Evolutionary conservation across 2,797 vertebrate species (phyloP), one percentile per base, ranked within the genome.

Genomic region (Botia kubotai): DNA sequence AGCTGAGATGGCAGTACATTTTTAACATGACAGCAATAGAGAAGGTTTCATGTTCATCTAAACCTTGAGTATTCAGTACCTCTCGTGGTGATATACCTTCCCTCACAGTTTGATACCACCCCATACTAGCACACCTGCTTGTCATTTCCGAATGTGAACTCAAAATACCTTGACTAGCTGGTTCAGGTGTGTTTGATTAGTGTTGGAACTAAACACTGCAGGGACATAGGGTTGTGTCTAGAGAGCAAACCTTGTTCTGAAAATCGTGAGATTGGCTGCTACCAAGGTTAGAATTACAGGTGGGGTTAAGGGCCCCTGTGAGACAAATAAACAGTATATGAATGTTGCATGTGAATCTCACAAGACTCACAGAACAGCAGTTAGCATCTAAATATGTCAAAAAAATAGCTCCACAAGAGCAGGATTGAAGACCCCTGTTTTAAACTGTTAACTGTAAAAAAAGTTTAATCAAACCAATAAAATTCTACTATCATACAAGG

Each of bases 161-260:
- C 26, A 29, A 63, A 75, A 26, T 46, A 36, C 60, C 60, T 52
- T 3, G 62, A 55, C 62, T 75, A 63, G 63, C 73, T 66, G 48
- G 62, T 76, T 53, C 29, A 76, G 33, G 48, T 76, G n/a, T 57
- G 50, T 43, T 43, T 67, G 63, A 75, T 63, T 33, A 50, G 58
- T n/a, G 43, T n/a, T 63, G 21, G 39, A 66, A 23, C 26, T 55
- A 52, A 52, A 43, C 29, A 55, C 52, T 43, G 33, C 17, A 55
- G 13, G 29, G 57, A 77, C n/a, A 6, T 10, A 33, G 23, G 39
- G 72, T 50, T 63, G 60, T 14, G 43, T 63, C 72, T 26, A 50
- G 16, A 75, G 29, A 11, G 29, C 39, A 17, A 63, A 63, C 23
- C 43, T 50, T 29, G 60, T 63, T 50, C 58, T 52, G 60, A 26